phyloP scores from a whole-genome alignment of 2,113 vertebrate genomes.

The Apodemus sylvaticus region DNA sequence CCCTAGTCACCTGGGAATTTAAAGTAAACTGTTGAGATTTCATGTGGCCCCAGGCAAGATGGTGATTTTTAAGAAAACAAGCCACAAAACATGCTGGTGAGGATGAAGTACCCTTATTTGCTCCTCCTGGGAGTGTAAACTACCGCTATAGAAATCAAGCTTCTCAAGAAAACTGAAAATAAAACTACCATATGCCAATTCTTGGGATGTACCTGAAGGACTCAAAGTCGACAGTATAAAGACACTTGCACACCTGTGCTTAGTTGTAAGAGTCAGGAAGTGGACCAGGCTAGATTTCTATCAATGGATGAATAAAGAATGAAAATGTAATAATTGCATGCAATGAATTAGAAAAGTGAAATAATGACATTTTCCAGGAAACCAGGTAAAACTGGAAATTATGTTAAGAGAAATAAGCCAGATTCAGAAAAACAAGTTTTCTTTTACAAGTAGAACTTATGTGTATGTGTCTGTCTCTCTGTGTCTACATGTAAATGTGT shows the following conservation, averaged over 20 bases:
- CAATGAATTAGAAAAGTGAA: background rate
- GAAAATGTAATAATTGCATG: background rate
- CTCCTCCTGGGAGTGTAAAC: background rate
- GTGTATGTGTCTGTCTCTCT: background rate
- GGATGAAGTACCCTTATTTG: background rate
- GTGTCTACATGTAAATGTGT: background rate
- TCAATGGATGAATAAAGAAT: background rate
- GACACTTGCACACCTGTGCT: background rate
- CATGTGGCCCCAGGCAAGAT: background rate
- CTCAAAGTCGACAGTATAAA: background rate
- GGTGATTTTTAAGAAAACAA: background rate
- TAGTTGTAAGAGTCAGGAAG: background rate
- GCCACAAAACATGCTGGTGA: background rate
- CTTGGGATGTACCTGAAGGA: background rate
- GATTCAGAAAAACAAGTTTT: background rate
- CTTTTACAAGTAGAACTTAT: background rate
- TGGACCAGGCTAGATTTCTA: background rate
- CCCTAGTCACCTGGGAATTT: background rate
- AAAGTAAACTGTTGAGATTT: too few species aligned
- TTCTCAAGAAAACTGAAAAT: background rate
- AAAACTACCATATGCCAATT: background rate
- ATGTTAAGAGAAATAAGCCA: background rate
- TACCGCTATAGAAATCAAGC: background rate
- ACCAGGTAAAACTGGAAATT: background rate
- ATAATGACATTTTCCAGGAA: background rate